Evolutionary conservation across 2,888 invertebrate species (phyloP).

Genomic region (Stenchaetothrips biformis): DNA sequence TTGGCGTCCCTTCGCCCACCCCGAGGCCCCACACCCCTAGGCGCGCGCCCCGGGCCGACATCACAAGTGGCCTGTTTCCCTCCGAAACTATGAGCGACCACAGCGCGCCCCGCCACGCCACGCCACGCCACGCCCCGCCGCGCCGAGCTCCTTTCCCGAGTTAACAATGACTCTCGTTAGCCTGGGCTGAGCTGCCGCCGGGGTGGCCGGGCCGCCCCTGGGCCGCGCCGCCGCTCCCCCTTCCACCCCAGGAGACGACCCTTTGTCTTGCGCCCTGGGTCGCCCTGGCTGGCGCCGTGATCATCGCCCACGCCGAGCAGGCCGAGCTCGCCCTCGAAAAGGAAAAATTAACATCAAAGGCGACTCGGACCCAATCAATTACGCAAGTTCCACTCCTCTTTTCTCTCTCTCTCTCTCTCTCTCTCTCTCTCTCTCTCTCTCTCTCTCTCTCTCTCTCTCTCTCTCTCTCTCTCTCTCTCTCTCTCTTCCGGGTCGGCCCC

Average conservation of each 20-base stretch:
- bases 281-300: background rate
- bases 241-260: background rate
- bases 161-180: background rate
- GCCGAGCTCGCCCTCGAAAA: background rate
- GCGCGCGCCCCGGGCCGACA: background rate
- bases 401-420: slow-evolving; percentile 26
- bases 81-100: background rate
- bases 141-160: background rate
- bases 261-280: background rate
- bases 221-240: no score
- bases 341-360: no score
- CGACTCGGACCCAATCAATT: no score
- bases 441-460: no score
- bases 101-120: background rate
- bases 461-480: no score
- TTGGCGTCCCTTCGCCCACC: no score
- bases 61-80: background rate
- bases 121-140: background rate
- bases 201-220: slow-evolving; percentile 6
- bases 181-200: background rate
- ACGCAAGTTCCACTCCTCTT: background rate
- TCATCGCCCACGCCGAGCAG: background rate
- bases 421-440: slow-evolving; percentile 13
- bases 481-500: no score
- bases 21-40: background rate